phyloP scores from a whole-genome alignment of 2,888 invertebrate genomes.

The Aethes cnicana region DNA sequence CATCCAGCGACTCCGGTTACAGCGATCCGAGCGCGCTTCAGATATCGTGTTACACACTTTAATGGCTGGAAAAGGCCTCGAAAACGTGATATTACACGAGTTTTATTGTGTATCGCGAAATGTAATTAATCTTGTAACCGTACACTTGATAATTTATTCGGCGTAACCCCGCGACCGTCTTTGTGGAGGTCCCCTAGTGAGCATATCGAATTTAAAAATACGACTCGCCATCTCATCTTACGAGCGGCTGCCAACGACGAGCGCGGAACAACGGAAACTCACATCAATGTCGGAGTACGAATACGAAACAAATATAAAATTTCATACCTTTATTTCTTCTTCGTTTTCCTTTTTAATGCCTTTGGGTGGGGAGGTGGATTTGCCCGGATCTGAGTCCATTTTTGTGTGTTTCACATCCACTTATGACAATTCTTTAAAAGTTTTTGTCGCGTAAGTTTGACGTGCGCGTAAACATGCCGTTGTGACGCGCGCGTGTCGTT shows the following conservation, averaged over 20 bases:
- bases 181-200: constrained; percentile 57
- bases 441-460: constrained; percentile 51
- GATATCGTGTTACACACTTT: constrained; percentile 81
- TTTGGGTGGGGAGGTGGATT: constrained; percentile 63
- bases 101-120: constrained; percentile 80
- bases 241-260: constrained; percentile 73
- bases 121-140: constrained; percentile 80
- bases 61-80: constrained; percentile 83
- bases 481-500: constrained; percentile 37
- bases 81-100: constrained; percentile 82
- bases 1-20: constrained; percentile 80
- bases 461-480: constrained; percentile 67
- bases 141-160: constrained; percentile 76
- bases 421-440: constrained; percentile 44
- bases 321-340: constrained; percentile 89
- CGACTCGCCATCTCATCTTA: constrained; percentile 71
- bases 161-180: constrained; percentile 60
- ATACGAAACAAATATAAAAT: constrained; percentile 45
- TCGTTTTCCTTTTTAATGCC: constrained; percentile 87
- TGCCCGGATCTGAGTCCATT: constrained; percentile 78
- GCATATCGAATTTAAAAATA: constrained; percentile 79
- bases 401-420: constrained; percentile 42
- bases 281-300: constrained; percentile 53
- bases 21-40: constrained; percentile 81
- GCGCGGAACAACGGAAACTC: constrained; percentile 70